Base-by-base conservation (phyloP, 2,113 vertebrate genomes). In the Mesocricetus auratus region DNA sequence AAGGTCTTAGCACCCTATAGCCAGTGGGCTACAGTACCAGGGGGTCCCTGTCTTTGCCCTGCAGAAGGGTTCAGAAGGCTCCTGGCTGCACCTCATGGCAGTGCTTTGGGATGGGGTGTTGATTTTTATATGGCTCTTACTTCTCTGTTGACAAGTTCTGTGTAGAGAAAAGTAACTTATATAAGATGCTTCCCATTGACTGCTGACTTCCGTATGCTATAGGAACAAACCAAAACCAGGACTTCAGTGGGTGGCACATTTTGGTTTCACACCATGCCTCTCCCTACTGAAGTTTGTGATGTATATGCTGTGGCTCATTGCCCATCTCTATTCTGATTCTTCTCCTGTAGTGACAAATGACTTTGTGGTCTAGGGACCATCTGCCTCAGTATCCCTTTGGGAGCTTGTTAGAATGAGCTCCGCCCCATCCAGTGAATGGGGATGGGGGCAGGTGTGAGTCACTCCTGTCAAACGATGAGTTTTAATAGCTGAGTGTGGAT, bases 81-180 rank as follows among this genome's bases (percentile, higher is more conserved):
- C 77, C 92, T 82, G 81, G 66, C 47, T 56, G 19, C 0, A 8
- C 78, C 39, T 24, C 53, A n/a, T 1, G 66, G 85, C 75, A 88
- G 90, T 94, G 97, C 95, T 96, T 96, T 92, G 94, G 92, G 92
- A 89, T 93, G 95, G 95, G 88, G 85, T 93, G 62, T 47, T 97
- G 90, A 90, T 95, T 97, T 96, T 95, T 95, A 68, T 96, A 89
- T 64, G 89, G 22, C 42, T 96, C 93, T 39, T 53, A 83, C 85
- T 90, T 56, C 64, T 91, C 89, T 86, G 88, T 86, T 79, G 89
- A 92, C 75, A 50, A 95, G 71, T 83, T 97, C 78, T 95, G 91
- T 93, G 87, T 94, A 92, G 94, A 95, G 96, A 97, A 81, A 78
- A 96, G 96, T 96, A 39, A 11, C 95, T 97, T 97, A 96, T 71